Conservation (phyloP, 2,797 vertebrate genomes). For the Sarcophilus harrisii region DNA sequence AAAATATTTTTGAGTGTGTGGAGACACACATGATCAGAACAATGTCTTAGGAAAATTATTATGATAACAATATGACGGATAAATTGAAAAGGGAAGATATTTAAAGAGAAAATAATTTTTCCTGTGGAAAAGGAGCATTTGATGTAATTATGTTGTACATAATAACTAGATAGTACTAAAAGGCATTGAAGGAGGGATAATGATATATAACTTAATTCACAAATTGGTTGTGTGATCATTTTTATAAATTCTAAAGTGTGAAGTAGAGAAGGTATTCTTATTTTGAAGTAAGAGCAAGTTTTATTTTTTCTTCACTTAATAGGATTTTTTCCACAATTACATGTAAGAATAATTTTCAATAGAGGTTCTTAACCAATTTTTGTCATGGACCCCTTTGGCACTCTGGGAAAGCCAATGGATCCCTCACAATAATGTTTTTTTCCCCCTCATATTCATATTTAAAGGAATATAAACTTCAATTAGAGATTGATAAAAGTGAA, state of each 20-base stretch:
- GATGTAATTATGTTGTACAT: not conserved
- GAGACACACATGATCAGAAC: not conserved
- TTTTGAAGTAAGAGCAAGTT: not conserved
- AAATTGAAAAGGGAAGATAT: not conserved
- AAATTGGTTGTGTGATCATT: not conserved
- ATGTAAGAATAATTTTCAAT: too few species aligned
- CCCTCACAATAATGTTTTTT: not conserved
- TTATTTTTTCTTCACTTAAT: too few species aligned
- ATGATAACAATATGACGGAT: not conserved
- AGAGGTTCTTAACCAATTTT: not conserved
- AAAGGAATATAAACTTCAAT: not conserved
- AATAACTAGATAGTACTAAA: not conserved
- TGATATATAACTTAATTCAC: not conserved
- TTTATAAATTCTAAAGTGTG: not conserved
- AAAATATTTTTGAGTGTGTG: not conserved
- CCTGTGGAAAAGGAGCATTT: not conserved
- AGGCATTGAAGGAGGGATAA: not conserved
- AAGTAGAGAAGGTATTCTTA: not conserved
- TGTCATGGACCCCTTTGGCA: not conserved
- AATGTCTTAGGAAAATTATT: not conserved
- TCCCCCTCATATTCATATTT: not conserved
- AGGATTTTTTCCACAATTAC: too few species aligned
- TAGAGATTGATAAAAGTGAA: not conserved
- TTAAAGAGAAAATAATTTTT: not conserved
- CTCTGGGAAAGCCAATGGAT: not conserved